Percentiles rank a stretch among this genome's conserved stretches.
phyloP scores from a whole-genome alignment of 2,797 vertebrate species.

The Danio tinwini region DNA sequence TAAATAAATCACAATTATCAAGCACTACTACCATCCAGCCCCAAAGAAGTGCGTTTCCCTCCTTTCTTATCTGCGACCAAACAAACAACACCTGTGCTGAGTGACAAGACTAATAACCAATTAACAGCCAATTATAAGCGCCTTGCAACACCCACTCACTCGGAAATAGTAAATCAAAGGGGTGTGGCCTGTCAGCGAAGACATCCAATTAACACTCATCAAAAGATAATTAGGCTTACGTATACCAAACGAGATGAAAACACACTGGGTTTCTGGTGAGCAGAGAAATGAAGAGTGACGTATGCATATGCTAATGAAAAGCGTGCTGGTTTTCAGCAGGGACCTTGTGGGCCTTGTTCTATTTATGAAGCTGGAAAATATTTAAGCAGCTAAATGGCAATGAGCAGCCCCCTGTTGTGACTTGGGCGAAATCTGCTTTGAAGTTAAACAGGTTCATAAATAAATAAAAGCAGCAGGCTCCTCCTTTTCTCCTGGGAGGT shows the following conservation, averaged over 20 bases:
- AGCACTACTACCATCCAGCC: constrained; percentile 68
- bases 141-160: constrained; percentile 10
- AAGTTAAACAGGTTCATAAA: constrained; percentile 65
- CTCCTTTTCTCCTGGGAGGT: constrained; percentile 48
- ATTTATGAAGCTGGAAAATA: constrained; percentile 55
- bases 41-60: constrained; percentile 49
- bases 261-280: not conserved
- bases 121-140: constrained; percentile 50
- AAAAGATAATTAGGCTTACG: constrained; percentile 30
- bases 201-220: constrained; percentile 40
- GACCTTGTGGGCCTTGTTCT: constrained; percentile 53
- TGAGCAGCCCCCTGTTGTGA: constrained; percentile 44
- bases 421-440: constrained; percentile 58
- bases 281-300: constrained; percentile 35
- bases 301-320: constrained; percentile 38
- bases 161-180: constrained; percentile 16
- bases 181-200: constrained; percentile 21
- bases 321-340: constrained; percentile 20
- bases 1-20: constrained; percentile 83
- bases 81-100: constrained; percentile 45
- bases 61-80: constrained; percentile 42
- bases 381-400: constrained; percentile 60
- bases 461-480: constrained; percentile 56
- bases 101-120: constrained; percentile 49
- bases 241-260: constrained; percentile 26